Conservation (phyloP, 2,888 invertebrate genomes). For the Mamestra brassicae region DNA sequence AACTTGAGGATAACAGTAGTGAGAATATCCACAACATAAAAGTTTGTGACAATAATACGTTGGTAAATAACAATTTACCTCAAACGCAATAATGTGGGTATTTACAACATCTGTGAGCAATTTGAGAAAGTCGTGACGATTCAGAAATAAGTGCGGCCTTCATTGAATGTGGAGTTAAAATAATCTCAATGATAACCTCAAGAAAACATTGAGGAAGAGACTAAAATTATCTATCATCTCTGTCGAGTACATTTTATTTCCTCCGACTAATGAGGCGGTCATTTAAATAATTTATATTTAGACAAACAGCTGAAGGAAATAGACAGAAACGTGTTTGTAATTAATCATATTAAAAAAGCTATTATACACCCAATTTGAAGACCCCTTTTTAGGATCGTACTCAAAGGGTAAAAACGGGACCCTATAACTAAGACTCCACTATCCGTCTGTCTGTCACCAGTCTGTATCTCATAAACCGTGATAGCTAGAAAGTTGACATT, state of each 20-base stretch:
- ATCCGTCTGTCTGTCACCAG: no score
- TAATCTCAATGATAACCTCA: constrained; percentile 49
- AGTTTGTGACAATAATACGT: neutral
- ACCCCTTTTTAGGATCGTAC: no score
- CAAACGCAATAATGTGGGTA: constrained; percentile 9
- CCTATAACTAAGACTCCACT: no score
- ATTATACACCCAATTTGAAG: neutral
- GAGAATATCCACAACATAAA: neutral
- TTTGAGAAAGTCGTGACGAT: constrained; percentile 48
- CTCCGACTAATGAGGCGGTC: constrained; percentile 31
- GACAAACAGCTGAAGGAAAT: neutral
- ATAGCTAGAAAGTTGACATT: no score
- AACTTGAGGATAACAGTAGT: neutral
- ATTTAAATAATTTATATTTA: constrained; percentile 27
- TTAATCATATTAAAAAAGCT: neutral
- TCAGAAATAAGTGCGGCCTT: constrained; percentile 47
- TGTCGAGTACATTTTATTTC: constrained; percentile 36
- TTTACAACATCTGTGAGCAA: constrained; percentile 29
- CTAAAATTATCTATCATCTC: constrained; percentile 46
- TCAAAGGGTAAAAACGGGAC: no score
- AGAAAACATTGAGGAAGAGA: constrained; percentile 43
- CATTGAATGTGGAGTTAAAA: constrained; percentile 37
- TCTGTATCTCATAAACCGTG: no score
- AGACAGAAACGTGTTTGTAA: neutral
- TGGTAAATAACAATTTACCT: constrained; percentile 4